Conservation (phyloP, 1,140 invertebrate genomes). For the Cotesia vestalis region DNA sequence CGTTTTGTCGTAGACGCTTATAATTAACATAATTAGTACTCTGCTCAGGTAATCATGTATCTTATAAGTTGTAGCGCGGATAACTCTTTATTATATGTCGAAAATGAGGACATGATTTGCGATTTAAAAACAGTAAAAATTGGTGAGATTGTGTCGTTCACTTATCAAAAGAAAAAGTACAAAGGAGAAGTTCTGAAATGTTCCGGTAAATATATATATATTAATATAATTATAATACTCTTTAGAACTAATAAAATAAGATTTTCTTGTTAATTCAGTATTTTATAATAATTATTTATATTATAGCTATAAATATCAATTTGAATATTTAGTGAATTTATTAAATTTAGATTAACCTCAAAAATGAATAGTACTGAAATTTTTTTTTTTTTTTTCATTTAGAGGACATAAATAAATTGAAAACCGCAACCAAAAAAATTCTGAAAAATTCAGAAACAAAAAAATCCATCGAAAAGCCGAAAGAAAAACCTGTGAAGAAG, state of each 20-base stretch:
- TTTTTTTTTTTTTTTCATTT: no score
- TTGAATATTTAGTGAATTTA: no score
- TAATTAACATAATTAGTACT: not conserved
- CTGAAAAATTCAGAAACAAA: no score
- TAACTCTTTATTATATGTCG: not conserved
- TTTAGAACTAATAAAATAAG: not conserved
- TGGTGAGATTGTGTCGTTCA: not conserved
- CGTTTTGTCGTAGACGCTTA: not conserved
- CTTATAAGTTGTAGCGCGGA: not conserved
- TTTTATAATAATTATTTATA: no score
- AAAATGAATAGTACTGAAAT: no score
- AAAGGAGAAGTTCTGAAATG: not conserved
- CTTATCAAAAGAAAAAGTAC: not conserved
- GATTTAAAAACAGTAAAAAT: not conserved
- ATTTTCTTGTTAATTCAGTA: no score
- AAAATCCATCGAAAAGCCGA: not conserved
- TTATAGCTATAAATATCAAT: no score
- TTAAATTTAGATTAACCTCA: no score
- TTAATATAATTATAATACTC: not conserved
- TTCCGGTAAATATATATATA: slow-evolving; percentile 4
- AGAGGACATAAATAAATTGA: no score
- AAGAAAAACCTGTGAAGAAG: not conserved
- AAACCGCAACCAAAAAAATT: no score
- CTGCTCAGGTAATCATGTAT: not conserved
- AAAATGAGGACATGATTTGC: slow-evolving; percentile 2